Conservation (phyloP, 2,797 vertebrate species). For the Diceros bicornis region DNA sequence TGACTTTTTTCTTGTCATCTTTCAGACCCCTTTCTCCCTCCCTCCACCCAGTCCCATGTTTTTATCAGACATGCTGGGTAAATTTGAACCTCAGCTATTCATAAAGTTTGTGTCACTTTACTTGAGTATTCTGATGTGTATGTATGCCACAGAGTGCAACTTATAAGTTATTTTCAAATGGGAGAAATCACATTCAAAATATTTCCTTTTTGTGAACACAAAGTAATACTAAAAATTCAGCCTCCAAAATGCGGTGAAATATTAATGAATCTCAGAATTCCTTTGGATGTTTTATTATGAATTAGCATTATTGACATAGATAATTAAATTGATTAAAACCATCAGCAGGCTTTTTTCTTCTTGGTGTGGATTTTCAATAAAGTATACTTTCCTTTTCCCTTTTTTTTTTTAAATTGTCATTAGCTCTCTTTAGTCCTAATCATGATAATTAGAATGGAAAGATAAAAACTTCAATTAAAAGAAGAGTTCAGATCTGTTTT, state of each 20-base stretch:
- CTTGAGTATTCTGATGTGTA: neutral
- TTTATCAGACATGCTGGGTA: neutral
- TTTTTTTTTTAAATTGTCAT: neutral
- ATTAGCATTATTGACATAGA: neutral
- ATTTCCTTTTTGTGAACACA: neutral
- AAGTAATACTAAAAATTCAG: neutral
- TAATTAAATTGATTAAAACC: conserved; percentile 49
- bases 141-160: neutral
- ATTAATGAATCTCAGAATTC: neutral
- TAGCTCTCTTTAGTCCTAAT: neutral
- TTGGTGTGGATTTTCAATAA: conserved; percentile 3
- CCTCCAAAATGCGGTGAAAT: neutral
- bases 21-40: neutral
- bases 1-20: neutral
- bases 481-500: neutral
- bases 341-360: neutral
- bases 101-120: neutral
- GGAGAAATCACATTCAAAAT: neutral
- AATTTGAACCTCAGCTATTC: neutral
- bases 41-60: accelerated
- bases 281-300: neutral
- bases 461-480: conserved; percentile 35
- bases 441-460: conserved; percentile 27
- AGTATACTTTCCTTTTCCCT: neutral
- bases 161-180: conserved; percentile 1